Conservation (phyloP, 2,797 vertebrate species). For the Helarctos malayanus region DNA sequence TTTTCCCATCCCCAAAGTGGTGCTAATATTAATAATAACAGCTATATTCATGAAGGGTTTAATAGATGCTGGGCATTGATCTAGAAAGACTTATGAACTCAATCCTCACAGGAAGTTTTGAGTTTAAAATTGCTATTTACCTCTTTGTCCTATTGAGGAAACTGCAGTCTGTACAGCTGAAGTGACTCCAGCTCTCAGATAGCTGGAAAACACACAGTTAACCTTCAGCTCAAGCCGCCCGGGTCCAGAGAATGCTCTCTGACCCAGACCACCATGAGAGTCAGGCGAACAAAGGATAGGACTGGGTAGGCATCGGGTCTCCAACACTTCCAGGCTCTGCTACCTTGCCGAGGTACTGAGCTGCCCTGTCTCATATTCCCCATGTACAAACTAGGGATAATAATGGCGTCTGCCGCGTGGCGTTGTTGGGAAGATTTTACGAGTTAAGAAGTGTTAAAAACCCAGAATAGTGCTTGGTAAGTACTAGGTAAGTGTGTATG, state of each 20-base stretch:
- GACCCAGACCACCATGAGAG: not conserved
- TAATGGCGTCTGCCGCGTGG: not conserved
- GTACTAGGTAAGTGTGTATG: not conserved
- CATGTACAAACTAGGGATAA: not conserved
- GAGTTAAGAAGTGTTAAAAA: not conserved
- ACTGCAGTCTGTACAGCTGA: not conserved
- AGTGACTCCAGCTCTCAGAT: not conserved
- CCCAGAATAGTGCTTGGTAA: not conserved
- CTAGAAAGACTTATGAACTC: not conserved
- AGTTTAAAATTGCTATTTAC: not conserved
- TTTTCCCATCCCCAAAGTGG: constrained; percentile 25
- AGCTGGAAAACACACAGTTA: not conserved
- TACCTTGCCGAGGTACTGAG: not conserved
- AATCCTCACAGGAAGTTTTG: not conserved
- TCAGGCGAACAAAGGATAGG: not conserved
- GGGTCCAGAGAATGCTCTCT: not conserved
- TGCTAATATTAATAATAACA: not conserved
- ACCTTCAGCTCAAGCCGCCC: not conserved
- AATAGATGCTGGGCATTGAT: not conserved
- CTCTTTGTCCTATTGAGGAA: not conserved
- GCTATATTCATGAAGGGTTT: not conserved
- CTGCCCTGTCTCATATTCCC: not conserved
- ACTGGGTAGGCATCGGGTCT: not conserved
- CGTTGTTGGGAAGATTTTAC: not conserved
- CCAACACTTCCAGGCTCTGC: not conserved